Evolutionary conservation across 2,888 invertebrate genomes (phyloP), one percentile per base, ranked within the genome.

Genomic region (Dryococelus australis): DNA sequence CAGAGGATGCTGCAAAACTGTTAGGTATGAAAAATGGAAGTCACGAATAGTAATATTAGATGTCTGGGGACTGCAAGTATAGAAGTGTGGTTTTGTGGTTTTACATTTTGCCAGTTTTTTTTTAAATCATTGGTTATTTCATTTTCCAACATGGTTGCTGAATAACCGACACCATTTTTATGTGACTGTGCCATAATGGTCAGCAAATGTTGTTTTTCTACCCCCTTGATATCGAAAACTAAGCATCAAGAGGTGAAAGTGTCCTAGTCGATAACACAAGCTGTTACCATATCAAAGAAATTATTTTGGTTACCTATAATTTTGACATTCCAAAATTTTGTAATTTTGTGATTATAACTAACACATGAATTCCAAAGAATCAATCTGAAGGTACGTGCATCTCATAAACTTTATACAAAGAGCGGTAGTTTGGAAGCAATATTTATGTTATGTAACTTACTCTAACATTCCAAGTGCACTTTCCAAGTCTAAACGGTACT

Each of bases 1-100:
- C 97, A 51, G 97, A 97, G 91, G 97, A 97, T 91, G 98, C 98
- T 43, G 98, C 98, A 0, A 97, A 97, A 91, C 94, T 98, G 89
- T 93, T 98, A 43, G 97, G 98, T 43, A 96, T 98, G 86, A 96
- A 97, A 81, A 86, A 85, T 81, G 85, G 85, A 27, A 85, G 85
- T 35, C 87, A 87, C 35, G 87, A 87, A 35, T 87, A 80, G 85
- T 20, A 26, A 27, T 24, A 27, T 13, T 80, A 27, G 12, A 13
- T 80, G 80, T 24, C 13, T 47, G 47, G 16, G 47, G 47, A 47
- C 47, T 47, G 47, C 47, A 47, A 47, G 47, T 16, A 47, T 8
- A 47, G 47, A 47, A 47, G 47, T 47, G 47, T 47, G 10, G 47
- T 47, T 47, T 47, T 8, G 8, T 47, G 12, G 47, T 80, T 24